These are phyloP conservation scores for Mesoclemmys tuberculata DNA, from an alignment of 2,113 vertebrate species.

Conservation along the genomic window DNA sequence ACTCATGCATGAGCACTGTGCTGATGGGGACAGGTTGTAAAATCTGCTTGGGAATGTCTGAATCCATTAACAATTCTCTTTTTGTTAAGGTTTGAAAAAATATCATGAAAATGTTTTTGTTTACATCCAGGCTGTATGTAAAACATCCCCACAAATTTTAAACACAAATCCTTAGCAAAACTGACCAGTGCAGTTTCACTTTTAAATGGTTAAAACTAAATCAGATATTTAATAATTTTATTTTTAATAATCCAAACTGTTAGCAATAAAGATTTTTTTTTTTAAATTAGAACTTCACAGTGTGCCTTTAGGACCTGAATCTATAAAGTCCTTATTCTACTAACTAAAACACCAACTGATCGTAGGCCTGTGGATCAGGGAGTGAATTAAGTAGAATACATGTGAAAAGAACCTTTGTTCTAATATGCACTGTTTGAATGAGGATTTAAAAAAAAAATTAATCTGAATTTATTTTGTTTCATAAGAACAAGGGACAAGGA, in stretches of 20 bases:
- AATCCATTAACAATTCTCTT: neutral
- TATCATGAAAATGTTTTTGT: neutral
- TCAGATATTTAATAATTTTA: neutral
- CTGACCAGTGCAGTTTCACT: neutral
- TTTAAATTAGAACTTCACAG: neutral
- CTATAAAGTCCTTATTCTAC: neutral
- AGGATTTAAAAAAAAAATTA: neutral
- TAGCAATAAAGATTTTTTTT: no score
- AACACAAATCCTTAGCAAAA: neutral
- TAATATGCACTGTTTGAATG: neutral
- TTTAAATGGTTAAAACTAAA: slow-evolving; percentile 14
- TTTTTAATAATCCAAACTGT: neutral
- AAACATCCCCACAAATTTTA: neutral
- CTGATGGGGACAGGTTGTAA: neutral
- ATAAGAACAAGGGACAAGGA: neutral
- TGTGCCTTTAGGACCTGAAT: neutral
- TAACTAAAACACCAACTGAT: neutral
- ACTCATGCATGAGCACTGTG: neutral
- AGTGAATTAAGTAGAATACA: neutral
- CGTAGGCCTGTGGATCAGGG: neutral
- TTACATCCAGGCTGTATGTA: neutral
- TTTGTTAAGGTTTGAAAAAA: neutral
- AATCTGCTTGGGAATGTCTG: neutral
- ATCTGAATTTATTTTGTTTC: slow-evolving; percentile 40
- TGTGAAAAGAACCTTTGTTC: neutral